Percentiles rank a stretch among this genome's conserved stretches.
These are phyloP conservation scores for Pandion haliaetus DNA, from an alignment of 2,113 vertebrate genomes.

Conservation along the genomic window DNA sequence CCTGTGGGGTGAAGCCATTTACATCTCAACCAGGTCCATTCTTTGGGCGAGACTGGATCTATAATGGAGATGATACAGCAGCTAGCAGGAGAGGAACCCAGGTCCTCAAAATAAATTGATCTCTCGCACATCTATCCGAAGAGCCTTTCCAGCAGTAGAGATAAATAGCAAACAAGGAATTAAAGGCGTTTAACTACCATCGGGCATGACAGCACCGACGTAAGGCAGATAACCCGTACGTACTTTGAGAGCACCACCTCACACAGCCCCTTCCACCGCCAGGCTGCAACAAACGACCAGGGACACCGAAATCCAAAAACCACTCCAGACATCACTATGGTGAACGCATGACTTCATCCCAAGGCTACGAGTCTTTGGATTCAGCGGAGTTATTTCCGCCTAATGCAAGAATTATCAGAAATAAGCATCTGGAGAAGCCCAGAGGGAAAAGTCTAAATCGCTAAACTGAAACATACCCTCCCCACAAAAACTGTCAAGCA, in stretches of 20 bases:
- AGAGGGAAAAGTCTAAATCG: not conserved
- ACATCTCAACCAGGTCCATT: not conserved
- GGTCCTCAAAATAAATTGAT: not conserved
- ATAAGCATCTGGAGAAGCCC: slow-evolving; percentile 32
- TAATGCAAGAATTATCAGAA: not conserved
- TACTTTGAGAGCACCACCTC: not conserved
- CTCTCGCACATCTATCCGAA: fast-evolving
- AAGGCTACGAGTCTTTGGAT: not conserved
- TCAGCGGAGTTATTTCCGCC: not conserved
- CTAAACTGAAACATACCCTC: not conserved
- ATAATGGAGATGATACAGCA: fast-evolving
- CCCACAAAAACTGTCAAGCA: not conserved
- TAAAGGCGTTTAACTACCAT: not conserved
- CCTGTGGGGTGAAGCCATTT: not conserved
- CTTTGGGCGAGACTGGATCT: not conserved
- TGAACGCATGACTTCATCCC: not conserved
- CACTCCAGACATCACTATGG: fast-evolving
- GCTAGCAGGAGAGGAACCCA: not conserved
- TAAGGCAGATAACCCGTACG: fast-evolving
- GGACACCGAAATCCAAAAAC: not conserved
- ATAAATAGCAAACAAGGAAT: not conserved
- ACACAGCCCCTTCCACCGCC: fast-evolving
- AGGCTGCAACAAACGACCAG: fast-evolving
- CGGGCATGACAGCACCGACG: fast-evolving
- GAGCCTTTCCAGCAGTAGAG: not conserved